These are phyloP conservation scores for Drosophila villosipedis DNA, from an alignment of 2,888 invertebrate species.

Conservation along the genomic window DNA sequence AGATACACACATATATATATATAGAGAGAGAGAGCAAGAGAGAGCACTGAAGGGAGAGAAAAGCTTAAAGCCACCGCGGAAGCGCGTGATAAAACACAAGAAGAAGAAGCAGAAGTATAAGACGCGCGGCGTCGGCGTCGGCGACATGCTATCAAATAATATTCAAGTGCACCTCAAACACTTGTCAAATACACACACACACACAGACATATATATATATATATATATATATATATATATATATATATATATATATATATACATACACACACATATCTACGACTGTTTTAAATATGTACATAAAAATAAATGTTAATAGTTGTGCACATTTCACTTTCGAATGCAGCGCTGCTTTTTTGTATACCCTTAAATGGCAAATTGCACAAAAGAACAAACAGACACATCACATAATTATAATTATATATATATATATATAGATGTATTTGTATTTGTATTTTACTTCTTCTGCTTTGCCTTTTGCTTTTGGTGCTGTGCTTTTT, in stretches of 20 bases:
- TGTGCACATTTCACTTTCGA: slow-evolving; percentile 71
- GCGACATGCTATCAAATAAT: slow-evolving; percentile 25
- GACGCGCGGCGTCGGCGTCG: slow-evolving; percentile 1
- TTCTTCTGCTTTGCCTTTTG: slow-evolving; percentile 54
- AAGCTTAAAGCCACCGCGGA: slow-evolving; percentile 50
- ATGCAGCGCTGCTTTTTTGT: slow-evolving; percentile 52
- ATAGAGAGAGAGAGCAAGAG: not conserved
- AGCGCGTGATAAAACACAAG: slow-evolving; percentile 50
- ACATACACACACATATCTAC: not conserved
- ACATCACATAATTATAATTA: not conserved
- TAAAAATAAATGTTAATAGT: slow-evolving; percentile 16
- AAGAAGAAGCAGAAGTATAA: slow-evolving; percentile 38
- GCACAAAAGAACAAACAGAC: slow-evolving; percentile 59
- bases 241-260: too few species aligned
- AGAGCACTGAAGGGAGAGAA: slow-evolving; percentile 8
- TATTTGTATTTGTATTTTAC: slow-evolving; percentile 49
- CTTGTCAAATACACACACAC: slow-evolving; percentile 11
- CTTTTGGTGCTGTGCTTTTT: slow-evolving; percentile 58
- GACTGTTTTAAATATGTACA: slow-evolving; percentile 5
- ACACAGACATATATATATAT: not conserved
- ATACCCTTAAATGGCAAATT: slow-evolving; percentile 59
- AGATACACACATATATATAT: not conserved
- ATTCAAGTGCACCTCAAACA: slow-evolving; percentile 44
- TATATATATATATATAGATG: not conserved
- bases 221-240: not conserved